Percentiles rank a stretch among this genome's conserved stretches.
These are phyloP conservation scores for Cataglyphis albicans DNA, from an alignment of 2,888 invertebrate genomes.

Conservation along the genomic window DNA sequence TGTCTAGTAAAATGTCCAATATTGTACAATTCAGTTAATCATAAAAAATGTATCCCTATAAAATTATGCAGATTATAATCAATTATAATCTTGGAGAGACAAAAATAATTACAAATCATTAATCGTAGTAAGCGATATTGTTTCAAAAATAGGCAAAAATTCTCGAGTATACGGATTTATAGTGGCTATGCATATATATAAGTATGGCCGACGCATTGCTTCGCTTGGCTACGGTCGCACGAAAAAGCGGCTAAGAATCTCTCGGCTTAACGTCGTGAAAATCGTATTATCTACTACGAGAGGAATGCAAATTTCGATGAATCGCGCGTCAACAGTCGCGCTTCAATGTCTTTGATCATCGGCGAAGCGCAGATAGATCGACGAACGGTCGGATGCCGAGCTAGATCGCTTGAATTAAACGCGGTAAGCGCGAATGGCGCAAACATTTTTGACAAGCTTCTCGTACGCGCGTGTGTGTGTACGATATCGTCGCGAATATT, in stretches of 20 bases:
- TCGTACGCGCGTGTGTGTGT: slow-evolving; percentile 49
- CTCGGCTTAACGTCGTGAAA: slow-evolving; percentile 85
- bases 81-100: neutral
- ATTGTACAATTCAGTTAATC: neutral
- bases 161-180: slow-evolving; percentile 67
- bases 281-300: slow-evolving; percentile 77
- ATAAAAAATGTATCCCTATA: neutral
- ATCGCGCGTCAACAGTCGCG: neutral
- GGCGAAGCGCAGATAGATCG: too few species aligned
- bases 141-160: slow-evolving; percentile 62
- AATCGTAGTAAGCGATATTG: neutral
- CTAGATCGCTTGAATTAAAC: slow-evolving; percentile 44
- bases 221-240: slow-evolving; percentile 81
- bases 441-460: slow-evolving; percentile 76
- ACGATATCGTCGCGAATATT: slow-evolving; percentile 29
- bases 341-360: neutral
- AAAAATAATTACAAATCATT: neutral
- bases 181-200: slow-evolving; percentile 63
- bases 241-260: slow-evolving; percentile 81
- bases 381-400: neutral
- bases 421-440: slow-evolving; percentile 66
- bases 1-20: neutral
- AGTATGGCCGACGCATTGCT: slow-evolving; percentile 81
- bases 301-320: neutral
- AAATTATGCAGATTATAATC: neutral